Percentiles rank a stretch among this genome's conserved stretches.
Evolutionary conservation across 2,797 vertebrate genomes (phyloP).

Genomic region (Sternotherus odoratus): DNA sequence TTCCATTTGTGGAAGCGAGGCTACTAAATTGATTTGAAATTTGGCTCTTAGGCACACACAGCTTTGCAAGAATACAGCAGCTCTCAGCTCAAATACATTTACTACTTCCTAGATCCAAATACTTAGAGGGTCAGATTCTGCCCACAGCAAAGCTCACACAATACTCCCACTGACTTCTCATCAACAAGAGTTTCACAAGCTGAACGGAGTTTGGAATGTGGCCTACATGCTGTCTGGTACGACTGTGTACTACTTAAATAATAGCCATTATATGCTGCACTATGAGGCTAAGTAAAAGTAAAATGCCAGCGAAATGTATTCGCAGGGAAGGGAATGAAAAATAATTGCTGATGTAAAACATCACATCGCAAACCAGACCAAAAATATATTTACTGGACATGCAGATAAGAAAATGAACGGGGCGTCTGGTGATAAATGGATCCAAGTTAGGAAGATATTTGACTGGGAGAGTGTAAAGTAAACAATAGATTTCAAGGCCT

Average conservation of each 20-base stretch:
- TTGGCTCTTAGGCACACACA: not conserved
- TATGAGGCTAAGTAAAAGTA: rapidly evolving
- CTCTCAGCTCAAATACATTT: not conserved
- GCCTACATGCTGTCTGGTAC: rapidly evolving
- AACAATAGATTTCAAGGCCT: not conserved
- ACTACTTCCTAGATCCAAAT: rapidly evolving
- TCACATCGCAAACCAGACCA: rapidly evolving
- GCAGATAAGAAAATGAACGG: not conserved
- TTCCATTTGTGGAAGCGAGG: not conserved
- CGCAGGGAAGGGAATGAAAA: not conserved
- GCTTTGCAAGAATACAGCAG: not conserved
- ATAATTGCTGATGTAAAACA: rapidly evolving
- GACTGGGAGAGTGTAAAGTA: not conserved
- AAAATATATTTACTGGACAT: not conserved
- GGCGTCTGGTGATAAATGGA: not conserved
- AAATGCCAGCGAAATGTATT: rapidly evolving
- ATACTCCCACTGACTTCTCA: not conserved
- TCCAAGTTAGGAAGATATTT: not conserved
- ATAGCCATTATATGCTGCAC: rapidly evolving
- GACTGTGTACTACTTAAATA: rapidly evolving
- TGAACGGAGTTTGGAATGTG: not conserved
- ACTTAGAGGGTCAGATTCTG: too few relatives aligned
- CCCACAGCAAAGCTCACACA: not conserved
- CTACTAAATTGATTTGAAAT: rapidly evolving
- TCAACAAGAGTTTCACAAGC: not conserved